These are phyloP conservation scores for Drosophila niveifrons DNA, from an alignment of 2,888 invertebrate genomes.

Conservation along the genomic window DNA sequence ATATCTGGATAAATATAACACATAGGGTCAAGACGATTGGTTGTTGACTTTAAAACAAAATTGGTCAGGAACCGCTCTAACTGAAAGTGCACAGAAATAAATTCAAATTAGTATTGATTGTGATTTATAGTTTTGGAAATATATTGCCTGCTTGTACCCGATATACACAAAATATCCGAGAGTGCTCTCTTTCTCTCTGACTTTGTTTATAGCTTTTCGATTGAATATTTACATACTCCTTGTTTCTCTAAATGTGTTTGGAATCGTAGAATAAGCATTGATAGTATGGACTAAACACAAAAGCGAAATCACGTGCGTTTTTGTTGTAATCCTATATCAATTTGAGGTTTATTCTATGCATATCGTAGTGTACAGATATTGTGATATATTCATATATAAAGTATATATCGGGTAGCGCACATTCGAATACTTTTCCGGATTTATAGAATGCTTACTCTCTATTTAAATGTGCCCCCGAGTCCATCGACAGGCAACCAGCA, in stretches of 20 bases:
- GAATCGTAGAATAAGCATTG: not conserved
- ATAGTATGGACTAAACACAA: not conserved
- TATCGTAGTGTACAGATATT: slow-evolving; percentile 1
- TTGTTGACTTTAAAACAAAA: slow-evolving; percentile 46
- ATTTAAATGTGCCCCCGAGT: slow-evolving; percentile 95
- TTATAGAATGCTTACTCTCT: slow-evolving; percentile 88
- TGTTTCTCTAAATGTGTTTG: not conserved
- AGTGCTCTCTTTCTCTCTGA: not conserved
- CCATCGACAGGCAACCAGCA: slow-evolving; percentile 98
- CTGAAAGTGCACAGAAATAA: slow-evolving; percentile 9
- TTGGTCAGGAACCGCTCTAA: slow-evolving; percentile 48
- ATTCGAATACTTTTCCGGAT: not conserved
- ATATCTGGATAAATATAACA: slow-evolving; percentile 53
- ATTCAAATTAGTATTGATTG: not conserved
- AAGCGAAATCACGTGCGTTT: not conserved
- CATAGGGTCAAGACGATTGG: slow-evolving; percentile 52
- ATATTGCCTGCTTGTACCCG: not conserved
- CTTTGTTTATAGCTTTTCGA: not conserved
- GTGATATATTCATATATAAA: not conserved
- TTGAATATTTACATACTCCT: not conserved
- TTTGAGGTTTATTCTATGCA: slow-evolving; percentile 2
- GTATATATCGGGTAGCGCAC: slow-evolving; percentile 1
- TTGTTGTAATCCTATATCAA: not conserved
- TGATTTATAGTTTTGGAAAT: not conserved
- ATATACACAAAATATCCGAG: not conserved